Evolutionary conservation across 2,113 vertebrate genomes (phyloP), one percentile per base, ranked within the genome.

Genomic region (Hemichromis elongatus): DNA sequence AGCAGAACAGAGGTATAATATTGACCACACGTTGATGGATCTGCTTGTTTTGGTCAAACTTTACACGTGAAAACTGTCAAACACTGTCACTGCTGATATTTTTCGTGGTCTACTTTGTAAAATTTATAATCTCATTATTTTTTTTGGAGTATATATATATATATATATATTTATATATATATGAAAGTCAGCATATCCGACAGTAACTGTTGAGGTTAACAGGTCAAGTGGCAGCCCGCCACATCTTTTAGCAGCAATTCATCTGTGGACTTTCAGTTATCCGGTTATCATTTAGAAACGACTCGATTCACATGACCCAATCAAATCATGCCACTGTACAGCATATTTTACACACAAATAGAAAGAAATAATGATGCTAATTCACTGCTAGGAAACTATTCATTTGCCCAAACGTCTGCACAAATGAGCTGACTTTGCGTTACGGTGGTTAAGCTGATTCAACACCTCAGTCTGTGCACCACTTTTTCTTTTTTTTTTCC

Each of bases 231-330:
- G 90, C 91, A 70, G 18, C 19, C 24, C 26, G 40, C 79, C 87
- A 89, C 70, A 10, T 92, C 47, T 83, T 90, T 91, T 93, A 95
- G 95, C 94, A 95, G 93, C 92, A 80, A 87, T 90, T 88, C 77
- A 75, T 86, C 79, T 87, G 37, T 47, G 53, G 77, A 82, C 66
- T 61, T 68, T 63, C 10, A 83, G 73, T 57, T 52, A 75, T 52
- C 45, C 10, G 18, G 45, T n/a, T 52, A 28, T 53, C 9, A 10
- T 53, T 83, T 42, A 63, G 70, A 90, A 86, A 85, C 57, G 19
- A 85, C 52, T 81, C 5, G 26, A 81, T 57, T 77, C 80, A 61
- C 56, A 81, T 26, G 53, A 79, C 45, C 59, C 68, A 8, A 86
- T 88, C 82, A 61, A 81, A 88, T 81, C 77, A 35, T 80, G 88